phyloP scores from a whole-genome alignment of 2,797 vertebrate genomes.

The Hippoglossus hippoglossus region DNA sequence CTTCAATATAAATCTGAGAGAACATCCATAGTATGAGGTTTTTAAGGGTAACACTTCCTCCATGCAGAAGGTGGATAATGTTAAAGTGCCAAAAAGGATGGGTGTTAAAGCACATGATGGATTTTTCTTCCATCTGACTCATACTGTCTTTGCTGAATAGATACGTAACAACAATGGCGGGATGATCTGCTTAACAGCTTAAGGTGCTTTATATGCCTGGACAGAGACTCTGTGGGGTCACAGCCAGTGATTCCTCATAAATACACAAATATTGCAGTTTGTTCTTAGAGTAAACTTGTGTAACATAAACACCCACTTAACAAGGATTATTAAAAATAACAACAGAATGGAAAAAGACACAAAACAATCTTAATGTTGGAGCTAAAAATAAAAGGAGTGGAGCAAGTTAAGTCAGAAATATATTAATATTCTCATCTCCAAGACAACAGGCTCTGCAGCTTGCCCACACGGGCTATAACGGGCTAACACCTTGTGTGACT shows the following conservation, averaged over 20 bases:
- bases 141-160: conserved; percentile 29
- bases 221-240: conserved; percentile 4
- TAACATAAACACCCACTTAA: not conserved
- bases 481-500: conserved; percentile 67
- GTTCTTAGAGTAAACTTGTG: not conserved
- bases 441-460: conserved; percentile 77
- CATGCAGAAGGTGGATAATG: conserved; percentile 61
- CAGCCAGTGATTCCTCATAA: conserved; percentile 3
- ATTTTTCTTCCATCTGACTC: conserved; percentile 62
- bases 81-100: conserved; percentile 62
- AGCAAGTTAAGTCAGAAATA: conserved; percentile 74
- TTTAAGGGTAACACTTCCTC: conserved; percentile 62
- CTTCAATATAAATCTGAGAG: conserved; percentile 55
- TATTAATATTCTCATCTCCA: conserved; percentile 81
- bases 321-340: conserved; percentile 60
- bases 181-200: conserved; percentile 29
- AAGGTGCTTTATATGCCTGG: conserved; percentile 13
- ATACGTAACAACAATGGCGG: conserved; percentile 29
- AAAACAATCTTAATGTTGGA: conserved; percentile 53
- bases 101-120: conserved; percentile 59
- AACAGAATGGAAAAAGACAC: conserved; percentile 67
- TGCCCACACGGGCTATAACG: conserved; percentile 73
- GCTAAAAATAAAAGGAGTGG: conserved; percentile 76
- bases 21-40: conserved; percentile 56
- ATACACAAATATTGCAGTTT: not conserved